These are phyloP conservation scores for Physella acuta DNA, from an alignment of 1,140 invertebrate species.

Conservation along the genomic window DNA sequence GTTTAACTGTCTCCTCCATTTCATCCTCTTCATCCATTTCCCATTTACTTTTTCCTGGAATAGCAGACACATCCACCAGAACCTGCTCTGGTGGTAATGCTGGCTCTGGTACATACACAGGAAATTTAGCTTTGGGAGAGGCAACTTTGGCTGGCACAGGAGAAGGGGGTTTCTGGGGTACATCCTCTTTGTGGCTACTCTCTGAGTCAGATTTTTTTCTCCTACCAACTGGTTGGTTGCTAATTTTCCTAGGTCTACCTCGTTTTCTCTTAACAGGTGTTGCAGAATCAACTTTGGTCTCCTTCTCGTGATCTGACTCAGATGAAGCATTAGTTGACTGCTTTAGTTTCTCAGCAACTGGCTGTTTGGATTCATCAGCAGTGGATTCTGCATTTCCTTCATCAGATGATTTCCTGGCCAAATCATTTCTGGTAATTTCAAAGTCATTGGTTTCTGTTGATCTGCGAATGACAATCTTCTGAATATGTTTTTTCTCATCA, in stretches of 20 bases:
- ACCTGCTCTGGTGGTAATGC: conserved; percentile 11
- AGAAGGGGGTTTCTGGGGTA: neutral
- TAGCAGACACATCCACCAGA: conserved; percentile 17
- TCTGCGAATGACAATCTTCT: conserved; percentile 16
- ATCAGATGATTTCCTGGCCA: neutral
- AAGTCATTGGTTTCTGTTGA: conserved; percentile 5
- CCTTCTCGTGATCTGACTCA: neutral
- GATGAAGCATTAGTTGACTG: neutral
- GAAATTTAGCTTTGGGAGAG: neutral
- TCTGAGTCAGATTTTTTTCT: neutral
- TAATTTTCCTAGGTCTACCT: neutral
- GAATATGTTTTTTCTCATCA: neutral
- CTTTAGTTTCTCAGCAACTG: neutral
- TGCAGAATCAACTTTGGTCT: neutral
- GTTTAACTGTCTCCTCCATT: neutral
- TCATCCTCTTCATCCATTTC: conserved; percentile 25
- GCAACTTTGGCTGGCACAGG: neutral
- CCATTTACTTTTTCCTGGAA: conserved; percentile 24
- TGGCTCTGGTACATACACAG: neutral
- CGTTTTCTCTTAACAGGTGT: neutral
- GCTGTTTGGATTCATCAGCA: neutral
- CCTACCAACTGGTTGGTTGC: neutral
- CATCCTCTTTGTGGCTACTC: neutral
- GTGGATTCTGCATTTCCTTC: neutral
- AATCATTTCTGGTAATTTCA: conserved; percentile 4